Percentiles rank a stretch among this genome's conserved stretches.
Evolutionary conservation across 1,140 invertebrate genomes (phyloP).

Genomic region (Euura lappo): DNA sequence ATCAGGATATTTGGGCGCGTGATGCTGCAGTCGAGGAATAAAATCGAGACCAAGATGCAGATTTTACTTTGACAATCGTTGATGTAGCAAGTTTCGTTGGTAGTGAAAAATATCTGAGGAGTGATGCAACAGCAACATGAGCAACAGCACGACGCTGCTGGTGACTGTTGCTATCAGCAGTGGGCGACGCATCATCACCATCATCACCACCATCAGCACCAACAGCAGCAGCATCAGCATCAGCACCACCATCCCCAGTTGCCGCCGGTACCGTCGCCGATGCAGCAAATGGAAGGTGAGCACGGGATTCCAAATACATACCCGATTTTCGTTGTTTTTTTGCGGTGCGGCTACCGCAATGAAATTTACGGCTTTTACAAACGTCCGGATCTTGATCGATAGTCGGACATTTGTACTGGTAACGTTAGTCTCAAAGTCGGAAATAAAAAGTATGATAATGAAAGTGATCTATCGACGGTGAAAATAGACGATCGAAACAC

Average conservation of each 20-base stretch:
- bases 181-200: conserved; percentile 30
- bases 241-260: conserved; percentile 33
- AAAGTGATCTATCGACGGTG: not conserved
- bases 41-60: too few species aligned
- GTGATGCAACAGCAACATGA: conserved; percentile 43
- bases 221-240: conserved; percentile 37
- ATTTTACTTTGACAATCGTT: too few species aligned
- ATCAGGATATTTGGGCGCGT: too few species aligned
- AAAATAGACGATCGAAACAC: not conserved
- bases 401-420: too few species aligned
- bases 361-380: too few species aligned
- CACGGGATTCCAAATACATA: too few species aligned
- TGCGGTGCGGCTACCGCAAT: too few species aligned
- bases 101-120: not conserved
- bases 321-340: too few species aligned
- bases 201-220: conserved; percentile 25
- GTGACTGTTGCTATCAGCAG: conserved; percentile 47
- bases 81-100: not conserved
- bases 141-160: conserved; percentile 36
- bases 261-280: conserved; percentile 47
- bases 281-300: conserved; percentile 59
- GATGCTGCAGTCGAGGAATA: too few species aligned
- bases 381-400: too few species aligned
- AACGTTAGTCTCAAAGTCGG: too few species aligned
- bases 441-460: too few species aligned